Percentiles rank a stretch among this genome's conserved stretches.
These are phyloP conservation scores for Microctonus brassicae DNA, from an alignment of 2,888 invertebrate genomes.

Conservation along the genomic window DNA sequence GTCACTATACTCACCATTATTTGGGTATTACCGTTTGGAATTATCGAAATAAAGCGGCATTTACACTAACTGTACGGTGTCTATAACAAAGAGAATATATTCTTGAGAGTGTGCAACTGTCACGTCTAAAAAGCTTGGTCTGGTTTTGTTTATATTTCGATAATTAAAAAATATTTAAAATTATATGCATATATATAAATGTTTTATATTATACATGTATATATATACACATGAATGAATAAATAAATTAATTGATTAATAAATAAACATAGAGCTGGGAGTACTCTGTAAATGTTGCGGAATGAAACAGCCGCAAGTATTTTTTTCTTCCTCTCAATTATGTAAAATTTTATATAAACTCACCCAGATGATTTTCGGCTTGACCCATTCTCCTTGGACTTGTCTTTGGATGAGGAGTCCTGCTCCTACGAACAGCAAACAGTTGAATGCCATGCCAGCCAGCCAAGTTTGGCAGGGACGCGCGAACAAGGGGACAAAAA, in stretches of 20 bases:
- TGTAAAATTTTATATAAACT: conserved; percentile 55
- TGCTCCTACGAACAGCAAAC: conserved; percentile 69
- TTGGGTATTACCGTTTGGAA: conserved; percentile 67
- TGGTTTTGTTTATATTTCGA: conserved; percentile 22
- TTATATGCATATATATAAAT: not conserved
- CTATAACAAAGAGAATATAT: conserved; percentile 69
- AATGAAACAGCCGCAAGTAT: not conserved
- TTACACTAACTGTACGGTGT: conserved; percentile 69
- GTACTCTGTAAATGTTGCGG: not conserved
- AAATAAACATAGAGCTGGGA: not conserved
- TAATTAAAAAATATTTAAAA: not conserved
- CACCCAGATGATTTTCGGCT: conserved; percentile 72
- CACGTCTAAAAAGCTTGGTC: conserved; percentile 36
- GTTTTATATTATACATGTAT: not conserved
- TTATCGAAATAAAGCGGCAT: conserved; percentile 68
- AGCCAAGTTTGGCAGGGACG: conserved; percentile 67
- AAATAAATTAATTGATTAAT: not conserved
- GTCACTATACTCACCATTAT: conserved; percentile 63
- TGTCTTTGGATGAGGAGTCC: conserved; percentile 66
- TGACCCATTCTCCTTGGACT: conserved; percentile 76
- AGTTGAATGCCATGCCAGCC: conserved; percentile 68
- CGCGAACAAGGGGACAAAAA: conserved; percentile 69
- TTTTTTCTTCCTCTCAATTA: not conserved
- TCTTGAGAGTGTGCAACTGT: conserved; percentile 60
- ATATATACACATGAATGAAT: not conserved